Evolutionary conservation across 2,113 vertebrate species (phyloP).

Genomic region (Clarias macrocephalus): DNA sequence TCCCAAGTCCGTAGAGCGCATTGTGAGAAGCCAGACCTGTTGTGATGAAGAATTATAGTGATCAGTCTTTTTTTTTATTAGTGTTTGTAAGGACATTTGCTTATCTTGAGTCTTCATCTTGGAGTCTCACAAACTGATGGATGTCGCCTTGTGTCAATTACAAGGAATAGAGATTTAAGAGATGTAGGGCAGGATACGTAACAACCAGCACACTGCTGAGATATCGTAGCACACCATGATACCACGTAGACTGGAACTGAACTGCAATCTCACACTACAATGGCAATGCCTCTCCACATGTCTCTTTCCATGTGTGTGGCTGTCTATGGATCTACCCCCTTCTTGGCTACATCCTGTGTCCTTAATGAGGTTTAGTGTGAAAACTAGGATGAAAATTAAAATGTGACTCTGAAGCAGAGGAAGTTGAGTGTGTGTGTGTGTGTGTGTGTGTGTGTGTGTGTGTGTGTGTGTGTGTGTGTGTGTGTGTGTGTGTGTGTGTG

Average conservation of each 20-base stretch:
- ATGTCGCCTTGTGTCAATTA: not conserved
- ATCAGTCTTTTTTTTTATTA: conserved; percentile 3
- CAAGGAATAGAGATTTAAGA: not conserved
- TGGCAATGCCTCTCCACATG: not conserved
- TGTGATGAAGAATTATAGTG: not conserved
- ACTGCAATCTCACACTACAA: conserved; percentile 33
- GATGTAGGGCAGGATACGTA: not conserved
- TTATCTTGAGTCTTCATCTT: not conserved
- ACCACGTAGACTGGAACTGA: conserved; percentile 14
- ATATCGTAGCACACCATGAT: conserved; percentile 24
- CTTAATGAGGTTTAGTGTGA: conserved; percentile 48
- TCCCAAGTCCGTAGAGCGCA: not conserved
- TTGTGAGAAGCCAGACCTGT: not conserved
- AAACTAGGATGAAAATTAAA: conserved; percentile 47
- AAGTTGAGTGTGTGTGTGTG: conserved; percentile 43
- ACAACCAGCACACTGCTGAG: conserved; percentile 42
- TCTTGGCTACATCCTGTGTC: conserved; percentile 32
- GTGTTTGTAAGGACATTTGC: not conserved
- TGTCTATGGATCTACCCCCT: conserved; percentile 16
- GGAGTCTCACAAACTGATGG: not conserved
- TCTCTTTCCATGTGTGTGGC: not conserved
- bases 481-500: conserved; percentile 49
- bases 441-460: conserved; percentile 45
- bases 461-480: conserved; percentile 45
- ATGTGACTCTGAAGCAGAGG: conserved; percentile 41